Conservation (phyloP, 2,888 invertebrate genomes). For the Hofmannophila pseudospretella region DNA sequence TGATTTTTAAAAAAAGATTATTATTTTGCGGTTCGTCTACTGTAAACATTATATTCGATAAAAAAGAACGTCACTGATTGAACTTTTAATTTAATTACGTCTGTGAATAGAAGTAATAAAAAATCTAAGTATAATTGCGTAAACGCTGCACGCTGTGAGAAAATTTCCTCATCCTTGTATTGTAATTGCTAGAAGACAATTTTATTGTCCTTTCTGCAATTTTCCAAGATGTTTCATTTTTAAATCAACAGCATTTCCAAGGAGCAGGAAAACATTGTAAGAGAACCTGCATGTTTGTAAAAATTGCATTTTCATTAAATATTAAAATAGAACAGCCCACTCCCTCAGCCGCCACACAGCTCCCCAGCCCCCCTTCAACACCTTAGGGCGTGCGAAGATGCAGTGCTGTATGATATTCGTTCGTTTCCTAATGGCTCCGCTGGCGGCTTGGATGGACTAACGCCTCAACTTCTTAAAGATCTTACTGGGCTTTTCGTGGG, state of each 20-base stretch:
- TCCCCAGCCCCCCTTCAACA: not conserved
- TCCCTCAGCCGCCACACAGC: not conserved
- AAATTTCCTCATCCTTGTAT: conserved; percentile 23
- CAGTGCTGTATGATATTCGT: not conserved
- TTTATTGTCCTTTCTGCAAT: conserved; percentile 16
- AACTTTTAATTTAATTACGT: not conserved
- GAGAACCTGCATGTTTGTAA: too few relatives aligned
- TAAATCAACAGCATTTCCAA: too few relatives aligned
- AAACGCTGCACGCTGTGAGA: conserved; percentile 16
- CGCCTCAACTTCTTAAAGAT: not conserved
- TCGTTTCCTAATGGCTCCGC: not conserved
- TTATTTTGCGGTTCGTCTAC: too few relatives aligned
- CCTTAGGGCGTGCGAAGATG: not conserved
- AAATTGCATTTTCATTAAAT: too few relatives aligned
- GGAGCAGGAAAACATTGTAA: too few relatives aligned
- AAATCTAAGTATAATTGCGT: conserved; percentile 15
- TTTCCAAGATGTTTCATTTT: too few relatives aligned
- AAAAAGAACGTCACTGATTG: too few relatives aligned
- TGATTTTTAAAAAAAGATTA: too few relatives aligned
- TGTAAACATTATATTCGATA: too few relatives aligned
- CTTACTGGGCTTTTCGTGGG: too few relatives aligned
- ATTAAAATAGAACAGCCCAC: not conserved
- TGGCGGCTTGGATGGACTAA: not conserved
- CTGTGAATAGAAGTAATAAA: conserved; percentile 1
- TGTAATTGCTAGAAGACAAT: conserved; percentile 14